Base-by-base conservation (phyloP, 2,113 vertebrate genomes). In the Gallinago jamesoni region DNA sequence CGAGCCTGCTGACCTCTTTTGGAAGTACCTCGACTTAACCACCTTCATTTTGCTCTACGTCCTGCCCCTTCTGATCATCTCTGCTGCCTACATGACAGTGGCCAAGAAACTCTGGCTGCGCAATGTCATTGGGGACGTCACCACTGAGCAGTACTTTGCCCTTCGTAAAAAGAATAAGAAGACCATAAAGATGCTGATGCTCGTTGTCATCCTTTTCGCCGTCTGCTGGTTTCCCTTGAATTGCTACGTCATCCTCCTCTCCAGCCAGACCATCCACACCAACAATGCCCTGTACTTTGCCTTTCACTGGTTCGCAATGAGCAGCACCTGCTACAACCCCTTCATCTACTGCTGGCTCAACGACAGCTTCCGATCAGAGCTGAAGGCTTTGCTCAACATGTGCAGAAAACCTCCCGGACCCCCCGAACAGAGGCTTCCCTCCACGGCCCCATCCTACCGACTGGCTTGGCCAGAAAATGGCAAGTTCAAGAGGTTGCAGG, bases 331-430 rank as follows among this genome's bases (percentile, higher is more conserved):
- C 97, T 99, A 99, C 97, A 99, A 99, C 94, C 99, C 99, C 19
- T 99, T 99, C 97, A 99, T 99, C 95, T 99, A 99, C 97, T 99
- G 99, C 97, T 99, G 99, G 97, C 98, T 99, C 78, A 99, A 99
- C 1, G 99, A 99, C 87, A 98, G 97, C 93, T 99, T 99, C 95
- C 97, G 99, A 48, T 97, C 98, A 0, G 99, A 99, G 69, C 98
- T 99, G 10, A 98, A 98, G 92, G 98, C 98, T 18, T 97, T 99
- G 78, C 91, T 99, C 55, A 95, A 90, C 86, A 84, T 99, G 84
- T 99, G 98, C 97, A 98, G 96, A 86, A 98, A 97, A 90, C n/a
- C 73, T 14, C 89, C 97, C 12, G 47, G 37, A 63, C 55, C 89
- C 37, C 76, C 4, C 11, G 96, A 97, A 39, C 95, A 94, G 22